Percentiles rank a stretch among this genome's conserved stretches.
phyloP scores from a whole-genome alignment of 1,140 invertebrate genomes.

The Eupristina koningsbergeri region DNA sequence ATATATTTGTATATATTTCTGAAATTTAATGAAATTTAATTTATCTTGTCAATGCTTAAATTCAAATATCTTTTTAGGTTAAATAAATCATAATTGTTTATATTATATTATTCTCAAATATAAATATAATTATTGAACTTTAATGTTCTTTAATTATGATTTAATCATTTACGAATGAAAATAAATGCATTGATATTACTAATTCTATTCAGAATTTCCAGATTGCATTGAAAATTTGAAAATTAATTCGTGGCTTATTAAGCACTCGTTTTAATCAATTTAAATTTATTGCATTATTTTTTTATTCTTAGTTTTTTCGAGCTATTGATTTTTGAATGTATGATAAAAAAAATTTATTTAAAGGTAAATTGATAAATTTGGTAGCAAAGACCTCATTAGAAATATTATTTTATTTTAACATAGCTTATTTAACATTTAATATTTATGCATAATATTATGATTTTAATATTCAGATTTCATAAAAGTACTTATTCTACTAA shows the following conservation, averaged over 20 bases:
- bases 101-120: too few species aligned
- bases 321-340: too few species aligned
- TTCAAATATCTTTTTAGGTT: neutral
- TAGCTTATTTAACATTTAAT: too few species aligned
- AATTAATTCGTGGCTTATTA: neutral
- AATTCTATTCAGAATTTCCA: neutral
- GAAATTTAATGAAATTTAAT: conserved; percentile 8
- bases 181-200: neutral
- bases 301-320: too few species aligned
- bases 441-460: too few species aligned
- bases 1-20: too few species aligned
- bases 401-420: too few species aligned
- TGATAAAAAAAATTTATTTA: too few species aligned
- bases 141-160: neutral
- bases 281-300: too few species aligned
- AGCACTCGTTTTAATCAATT: neutral
- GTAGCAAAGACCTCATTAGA: too few species aligned
- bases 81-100: neutral
- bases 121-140: neutral
- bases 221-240: neutral
- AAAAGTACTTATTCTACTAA: conserved; percentile 6
- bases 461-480: neutral
- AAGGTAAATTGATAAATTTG: too few species aligned
- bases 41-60: conserved; percentile 22
- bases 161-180: neutral